Conservation (phyloP, 1,140 invertebrate genomes). For the Patella vulgata region DNA sequence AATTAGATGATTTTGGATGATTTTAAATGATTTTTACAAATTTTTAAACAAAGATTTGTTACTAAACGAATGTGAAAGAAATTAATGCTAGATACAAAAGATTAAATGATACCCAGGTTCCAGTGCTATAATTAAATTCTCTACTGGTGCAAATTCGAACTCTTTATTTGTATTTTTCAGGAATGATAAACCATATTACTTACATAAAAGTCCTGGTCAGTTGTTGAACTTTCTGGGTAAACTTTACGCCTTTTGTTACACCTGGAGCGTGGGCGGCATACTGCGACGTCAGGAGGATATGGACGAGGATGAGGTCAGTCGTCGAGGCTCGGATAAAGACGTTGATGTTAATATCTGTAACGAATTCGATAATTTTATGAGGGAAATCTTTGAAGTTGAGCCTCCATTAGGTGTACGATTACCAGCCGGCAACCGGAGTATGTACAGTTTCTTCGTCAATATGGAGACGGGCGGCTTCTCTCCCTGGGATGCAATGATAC, state of each 20-base stretch:
- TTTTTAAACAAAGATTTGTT: no score
- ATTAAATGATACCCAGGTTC: no score
- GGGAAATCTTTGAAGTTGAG: slow-evolving; percentile 75
- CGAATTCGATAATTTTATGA: slow-evolving; percentile 76
- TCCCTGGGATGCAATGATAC: slow-evolving; percentile 63
- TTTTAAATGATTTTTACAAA: no score
- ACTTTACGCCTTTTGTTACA: slow-evolving; percentile 64
- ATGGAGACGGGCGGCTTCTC: slow-evolving; percentile 64
- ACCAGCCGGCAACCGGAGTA: slow-evolving; percentile 61
- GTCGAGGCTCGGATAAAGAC: slow-evolving; percentile 40
- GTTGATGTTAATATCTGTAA: slow-evolving; percentile 73
- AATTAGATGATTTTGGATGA: no score
- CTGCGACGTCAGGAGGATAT: slow-evolving; percentile 62
- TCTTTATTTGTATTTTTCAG: no score
- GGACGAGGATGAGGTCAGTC: slow-evolving; percentile 59
- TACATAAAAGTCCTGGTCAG: slow-evolving; percentile 62
- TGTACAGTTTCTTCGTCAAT: slow-evolving; percentile 66
- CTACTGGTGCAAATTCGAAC: no score
- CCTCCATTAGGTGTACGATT: slow-evolving; percentile 65
- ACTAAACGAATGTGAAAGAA: no score
- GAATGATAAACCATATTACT: slow-evolving; percentile 47
- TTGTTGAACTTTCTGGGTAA: slow-evolving; percentile 70
- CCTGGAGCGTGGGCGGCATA: slow-evolving; percentile 63
- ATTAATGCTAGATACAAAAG: no score
- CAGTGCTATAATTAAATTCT: no score